Evolutionary conservation across 2,797 vertebrate genomes (phyloP), one percentile per base, ranked within the genome.

Genomic region (Pyrocephalus nanus): DNA sequence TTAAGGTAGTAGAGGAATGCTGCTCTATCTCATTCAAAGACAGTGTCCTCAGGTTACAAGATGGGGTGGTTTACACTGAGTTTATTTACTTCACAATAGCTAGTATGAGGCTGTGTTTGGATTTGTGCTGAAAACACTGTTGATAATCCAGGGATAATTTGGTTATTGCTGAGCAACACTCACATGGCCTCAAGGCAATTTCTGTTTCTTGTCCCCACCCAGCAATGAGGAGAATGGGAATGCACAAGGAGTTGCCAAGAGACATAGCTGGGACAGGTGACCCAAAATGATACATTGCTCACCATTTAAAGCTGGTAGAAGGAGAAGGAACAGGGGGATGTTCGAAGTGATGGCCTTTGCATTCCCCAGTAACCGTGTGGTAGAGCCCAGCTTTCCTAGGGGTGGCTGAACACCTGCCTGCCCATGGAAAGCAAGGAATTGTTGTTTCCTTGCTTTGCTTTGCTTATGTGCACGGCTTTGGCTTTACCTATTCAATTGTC

Each of bases 21-120:
- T 65, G 40, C 90, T 96, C 48, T 23, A 90, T 72, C 51, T 32
- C 85, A 91, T 54, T 43, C 36, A 82, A 91, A 95, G 74, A n/a
- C 70, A 50, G 18, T 29, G 51, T 78, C 18, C 58, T 43, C 43
- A 90, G 29, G 13, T 87, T 86, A 54, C 50, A 13, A 51, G 15
- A 82, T 1, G 2, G 38, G 30, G 23, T 66, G 20, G 5, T 71
- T 80, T 80, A 43, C 43, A 30, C 14, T 8, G 38, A 30, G 5
- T 82, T 89, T 38, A 29, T 50, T 65, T 65, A 47, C 42, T 79
- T 51, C 57, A 27, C 45, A 40, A 23, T 16, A 74, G n/a, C 29
- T 45, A 16, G 20, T 11, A 42, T 4, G 7, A 21, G 18, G 2
- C 15, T 54, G 1, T 51, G 18, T 34, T 70, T 61, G 23, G 8